Base-by-base conservation (phyloP, 2,113 vertebrate species). In the Alaudala cheleensis region DNA sequence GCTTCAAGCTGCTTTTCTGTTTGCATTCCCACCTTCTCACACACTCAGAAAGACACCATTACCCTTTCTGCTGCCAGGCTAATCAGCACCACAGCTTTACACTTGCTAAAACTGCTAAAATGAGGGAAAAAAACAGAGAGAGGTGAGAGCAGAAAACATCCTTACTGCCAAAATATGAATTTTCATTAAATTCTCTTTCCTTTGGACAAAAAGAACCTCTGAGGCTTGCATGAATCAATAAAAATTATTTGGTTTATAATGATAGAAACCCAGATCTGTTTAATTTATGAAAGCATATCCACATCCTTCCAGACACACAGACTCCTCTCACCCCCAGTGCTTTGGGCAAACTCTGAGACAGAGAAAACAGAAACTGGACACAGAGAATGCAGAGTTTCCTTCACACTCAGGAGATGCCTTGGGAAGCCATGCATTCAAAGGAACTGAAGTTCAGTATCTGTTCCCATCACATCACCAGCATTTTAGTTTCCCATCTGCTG, bases 1-100 rank as follows among this genome's bases (percentile, higher is more conserved):
- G 44, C 66, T 66, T 79, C 82, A 83, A 87, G 88, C 33, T 92
- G 94, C 83, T 86, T 93, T 91, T 42, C 69, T 49, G 15, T 67
- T 86, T 83, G 66, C 40, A 64, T 83, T 90, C 51, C 92, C 69
- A 84, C 83, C 56, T 90, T 84, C 89, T 88, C 74, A 79, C 62
- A 87, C 54, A 42, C 57, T 34, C 21, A 77, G 62, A 90, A 72
- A 84, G 56, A 79, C 77, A 66, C 23, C 56, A 62, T 21, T 58
- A 74, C 47, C 51, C 26, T 87, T 23, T 83, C 34, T 53, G 34
- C 70, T 76, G 94, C 73, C 57, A 81, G 29, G 12, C 39, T 81
- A 29, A 47, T 28, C 47, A 54, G 23, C 37, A 42, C 61, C 67
- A 80, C 24, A 44, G 80, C 61, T n/a, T 73, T 4, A 79, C 39